Percentiles rank a stretch among this genome's conserved stretches.
Conservation (phyloP, 2,113 vertebrate species). For the Acrocephalus kingi region DNA sequence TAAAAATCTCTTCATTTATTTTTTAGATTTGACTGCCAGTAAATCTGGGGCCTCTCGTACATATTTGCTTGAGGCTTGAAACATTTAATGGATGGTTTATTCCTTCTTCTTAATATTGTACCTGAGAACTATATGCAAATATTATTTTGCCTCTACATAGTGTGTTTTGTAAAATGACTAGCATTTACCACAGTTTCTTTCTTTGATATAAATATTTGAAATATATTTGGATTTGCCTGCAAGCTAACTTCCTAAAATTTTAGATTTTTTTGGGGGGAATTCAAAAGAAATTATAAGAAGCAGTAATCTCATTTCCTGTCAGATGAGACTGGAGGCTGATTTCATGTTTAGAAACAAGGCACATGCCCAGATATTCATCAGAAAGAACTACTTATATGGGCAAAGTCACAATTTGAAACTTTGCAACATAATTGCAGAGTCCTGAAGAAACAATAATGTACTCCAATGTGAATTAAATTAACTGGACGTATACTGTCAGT, state of each 20-base stretch:
- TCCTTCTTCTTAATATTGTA: not conserved
- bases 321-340: not conserved
- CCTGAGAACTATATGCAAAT: not conserved
- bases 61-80: not conserved
- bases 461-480: conserved; percentile 59
- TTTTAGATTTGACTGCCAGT: not conserved
- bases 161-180: not conserved
- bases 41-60: not conserved
- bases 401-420: not conserved
- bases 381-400: not conserved
- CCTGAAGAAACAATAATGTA: conserved; percentile 24
- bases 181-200: not conserved
- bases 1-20: not conserved
- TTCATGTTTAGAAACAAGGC: not conserved
- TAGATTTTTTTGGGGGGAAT: not conserved
- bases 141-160: not conserved
- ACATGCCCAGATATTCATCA: not conserved
- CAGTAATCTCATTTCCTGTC: not conserved
- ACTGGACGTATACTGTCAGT: conserved; percentile 1
- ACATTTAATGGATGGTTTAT: not conserved
- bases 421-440: not conserved
- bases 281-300: conserved; percentile 47
- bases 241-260: conserved; percentile 18
- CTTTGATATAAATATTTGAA: not conserved
- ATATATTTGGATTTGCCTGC: not conserved